Evolutionary conservation across 2,888 invertebrate species (phyloP).

Genomic region (Matsumyia berberina): DNA sequence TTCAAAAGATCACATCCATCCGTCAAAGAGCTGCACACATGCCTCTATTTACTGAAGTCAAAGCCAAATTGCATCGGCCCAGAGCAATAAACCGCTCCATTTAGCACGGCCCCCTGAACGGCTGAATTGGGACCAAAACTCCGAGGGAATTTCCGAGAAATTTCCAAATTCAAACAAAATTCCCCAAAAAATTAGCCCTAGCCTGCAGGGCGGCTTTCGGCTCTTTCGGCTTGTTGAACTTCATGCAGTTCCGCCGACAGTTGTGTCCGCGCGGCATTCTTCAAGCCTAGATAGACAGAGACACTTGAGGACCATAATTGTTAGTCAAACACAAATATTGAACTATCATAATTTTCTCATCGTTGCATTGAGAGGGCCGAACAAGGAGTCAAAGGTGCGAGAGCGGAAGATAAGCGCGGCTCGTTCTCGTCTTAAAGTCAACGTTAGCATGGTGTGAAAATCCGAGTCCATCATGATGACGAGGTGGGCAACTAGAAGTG

Average conservation of each 20-base stretch:
- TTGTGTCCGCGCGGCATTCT: slow-evolving; percentile 64
- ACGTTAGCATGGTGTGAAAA: slow-evolving; percentile 69
- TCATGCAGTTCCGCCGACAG: slow-evolving; percentile 42
- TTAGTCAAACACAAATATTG: slow-evolving; percentile 76
- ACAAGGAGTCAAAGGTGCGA: slow-evolving; percentile 62
- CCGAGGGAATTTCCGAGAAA: slow-evolving; percentile 67
- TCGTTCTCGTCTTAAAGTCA: slow-evolving; percentile 34
- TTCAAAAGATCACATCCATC: slow-evolving; percentile 64
- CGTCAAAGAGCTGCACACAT: slow-evolving; percentile 57
- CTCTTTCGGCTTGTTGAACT: not conserved
- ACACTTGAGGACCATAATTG: slow-evolving; percentile 67
- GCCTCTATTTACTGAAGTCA: slow-evolving; percentile 15
- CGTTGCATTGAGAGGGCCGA: slow-evolving; percentile 28
- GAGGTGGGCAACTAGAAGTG: slow-evolving; percentile 35
- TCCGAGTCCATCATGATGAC: slow-evolving; percentile 24
- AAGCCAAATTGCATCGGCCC: slow-evolving; percentile 44
- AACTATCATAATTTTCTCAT: slow-evolving; percentile 76
- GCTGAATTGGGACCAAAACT: slow-evolving; percentile 51
- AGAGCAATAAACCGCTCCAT: slow-evolving; percentile 57
- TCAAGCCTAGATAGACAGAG: slow-evolving; percentile 74
- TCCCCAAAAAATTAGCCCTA: slow-evolving; percentile 69
- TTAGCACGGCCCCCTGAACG: slow-evolving; percentile 60
- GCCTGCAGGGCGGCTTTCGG: slow-evolving; percentile 19
- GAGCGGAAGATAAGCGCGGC: slow-evolving; percentile 47
- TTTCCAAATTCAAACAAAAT: slow-evolving; percentile 70